Evolutionary conservation across 2,113 vertebrate genomes (phyloP).

Genomic region (Dipodomys stephensi): DNA sequence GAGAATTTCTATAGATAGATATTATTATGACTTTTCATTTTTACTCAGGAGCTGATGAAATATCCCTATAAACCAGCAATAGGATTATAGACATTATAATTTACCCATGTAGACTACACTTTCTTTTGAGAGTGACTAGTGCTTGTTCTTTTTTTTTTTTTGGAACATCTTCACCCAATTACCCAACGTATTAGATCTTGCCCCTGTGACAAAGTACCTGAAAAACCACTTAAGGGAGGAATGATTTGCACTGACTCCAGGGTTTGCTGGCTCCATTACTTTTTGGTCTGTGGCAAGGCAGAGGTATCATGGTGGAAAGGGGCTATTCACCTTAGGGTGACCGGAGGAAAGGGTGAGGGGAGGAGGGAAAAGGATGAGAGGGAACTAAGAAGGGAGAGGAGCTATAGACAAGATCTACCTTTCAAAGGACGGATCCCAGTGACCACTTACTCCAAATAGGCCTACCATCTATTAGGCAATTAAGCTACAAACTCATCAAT

Average conservation of each 20-base stretch:
- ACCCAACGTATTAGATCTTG: background rate
- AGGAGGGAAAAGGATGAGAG: too few relatives aligned
- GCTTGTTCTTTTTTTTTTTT: background rate
- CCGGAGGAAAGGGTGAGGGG: background rate
- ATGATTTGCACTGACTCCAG: too few relatives aligned
- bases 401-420: too few relatives aligned
- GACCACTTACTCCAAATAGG: background rate
- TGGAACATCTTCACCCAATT: background rate
- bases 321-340: background rate
- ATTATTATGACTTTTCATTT: background rate
- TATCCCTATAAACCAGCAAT: background rate
- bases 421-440: background rate
- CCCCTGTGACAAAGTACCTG: background rate
- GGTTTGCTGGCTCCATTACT: background rate
- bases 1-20: background rate
- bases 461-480: background rate
- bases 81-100: background rate
- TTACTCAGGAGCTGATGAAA: background rate
- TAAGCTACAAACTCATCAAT: background rate
- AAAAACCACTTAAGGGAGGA: background rate
- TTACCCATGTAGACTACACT: background rate
- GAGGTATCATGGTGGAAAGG: background rate
- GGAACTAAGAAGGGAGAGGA: too few relatives aligned
- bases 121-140: background rate
- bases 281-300: background rate